Percentiles rank a stretch among this genome's conserved stretches.
Conservation (phyloP, 1,140 invertebrate species). For the Sitobion miscanthi region DNA sequence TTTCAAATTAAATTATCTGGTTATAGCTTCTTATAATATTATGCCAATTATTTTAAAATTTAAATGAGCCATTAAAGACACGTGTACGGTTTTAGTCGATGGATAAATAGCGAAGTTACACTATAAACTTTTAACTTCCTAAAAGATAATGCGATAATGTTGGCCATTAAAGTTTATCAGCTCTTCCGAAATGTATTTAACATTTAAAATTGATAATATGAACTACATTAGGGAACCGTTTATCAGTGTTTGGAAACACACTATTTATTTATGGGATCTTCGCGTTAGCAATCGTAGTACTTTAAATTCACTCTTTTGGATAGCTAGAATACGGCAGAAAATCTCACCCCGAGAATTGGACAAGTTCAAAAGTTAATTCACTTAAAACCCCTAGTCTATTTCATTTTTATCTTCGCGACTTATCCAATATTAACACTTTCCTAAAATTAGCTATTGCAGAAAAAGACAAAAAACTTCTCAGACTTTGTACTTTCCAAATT, state of each 20-base stretch:
- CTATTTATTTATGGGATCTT: not conserved
- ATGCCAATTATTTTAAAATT: not conserved
- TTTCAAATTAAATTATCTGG: not conserved
- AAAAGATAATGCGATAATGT: not conserved
- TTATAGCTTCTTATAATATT: not conserved
- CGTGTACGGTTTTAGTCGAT: not conserved
- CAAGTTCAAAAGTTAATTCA: constrained; percentile 15
- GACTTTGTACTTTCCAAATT: constrained; percentile 26
- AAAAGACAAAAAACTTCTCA: not conserved
- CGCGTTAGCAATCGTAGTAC: not conserved
- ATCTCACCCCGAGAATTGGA: not conserved
- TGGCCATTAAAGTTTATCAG: constrained; percentile 12
- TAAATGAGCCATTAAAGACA: not conserved
- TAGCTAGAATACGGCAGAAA: not conserved
- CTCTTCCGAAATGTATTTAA: not conserved
- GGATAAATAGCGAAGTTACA: not conserved
- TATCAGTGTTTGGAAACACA: not conserved
- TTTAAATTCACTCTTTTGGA: not conserved
- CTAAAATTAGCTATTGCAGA: constrained; percentile 20
- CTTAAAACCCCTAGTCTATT: not conserved
- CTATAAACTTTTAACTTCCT: not conserved
- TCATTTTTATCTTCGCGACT: not conserved
- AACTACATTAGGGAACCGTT: not conserved
- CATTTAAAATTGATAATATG: constrained; percentile 2
- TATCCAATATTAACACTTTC: constrained; percentile 14